phyloP scores from a whole-genome alignment of 2,888 invertebrate species.

The Ormyrus pomaceus region DNA sequence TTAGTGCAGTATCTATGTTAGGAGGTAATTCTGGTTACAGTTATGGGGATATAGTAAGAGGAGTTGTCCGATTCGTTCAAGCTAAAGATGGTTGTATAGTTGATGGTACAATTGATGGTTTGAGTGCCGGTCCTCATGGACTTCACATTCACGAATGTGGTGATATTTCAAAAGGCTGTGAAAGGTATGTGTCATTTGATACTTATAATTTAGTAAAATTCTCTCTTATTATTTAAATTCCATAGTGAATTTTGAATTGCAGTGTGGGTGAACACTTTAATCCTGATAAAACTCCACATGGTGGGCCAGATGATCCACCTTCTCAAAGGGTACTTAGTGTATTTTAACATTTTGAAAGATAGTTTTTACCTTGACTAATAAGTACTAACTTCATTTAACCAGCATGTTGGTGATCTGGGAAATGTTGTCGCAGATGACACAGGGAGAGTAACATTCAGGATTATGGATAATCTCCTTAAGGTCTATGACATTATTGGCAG shows the following conservation, averaged over 20 bases:
- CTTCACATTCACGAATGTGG: conserved; percentile 85
- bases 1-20: conserved; percentile 87
- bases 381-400: conserved; percentile 50
- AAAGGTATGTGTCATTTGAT: conserved; percentile 71
- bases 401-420: conserved; percentile 83
- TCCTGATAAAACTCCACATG: conserved; percentile 77
- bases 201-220: not conserved
- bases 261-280: conserved; percentile 82
- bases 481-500: conserved; percentile 87
- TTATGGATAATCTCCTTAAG: conserved; percentile 80
- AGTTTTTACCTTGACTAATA: conserved; percentile 11
- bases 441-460: conserved; percentile 82
- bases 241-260: conserved; percentile 42
- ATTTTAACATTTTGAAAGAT: conserved; percentile 37
- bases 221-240: not conserved
- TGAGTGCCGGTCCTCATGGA: conserved; percentile 80
- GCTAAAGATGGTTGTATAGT: conserved; percentile 80
- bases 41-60: conserved; percentile 78
- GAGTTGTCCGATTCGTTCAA: conserved; percentile 88
- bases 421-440: conserved; percentile 79
- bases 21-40: conserved; percentile 75
- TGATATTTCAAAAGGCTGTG: conserved; percentile 82
- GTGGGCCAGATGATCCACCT: conserved; percentile 75
- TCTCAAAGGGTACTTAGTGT: conserved; percentile 72
- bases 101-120: conserved; percentile 91